A percentile compares a stretch with the other conserved stretches of the same genome.
Conservation (phyloP, 2,797 vertebrate genomes). For the Acrossocheilus fasciatus region DNA sequence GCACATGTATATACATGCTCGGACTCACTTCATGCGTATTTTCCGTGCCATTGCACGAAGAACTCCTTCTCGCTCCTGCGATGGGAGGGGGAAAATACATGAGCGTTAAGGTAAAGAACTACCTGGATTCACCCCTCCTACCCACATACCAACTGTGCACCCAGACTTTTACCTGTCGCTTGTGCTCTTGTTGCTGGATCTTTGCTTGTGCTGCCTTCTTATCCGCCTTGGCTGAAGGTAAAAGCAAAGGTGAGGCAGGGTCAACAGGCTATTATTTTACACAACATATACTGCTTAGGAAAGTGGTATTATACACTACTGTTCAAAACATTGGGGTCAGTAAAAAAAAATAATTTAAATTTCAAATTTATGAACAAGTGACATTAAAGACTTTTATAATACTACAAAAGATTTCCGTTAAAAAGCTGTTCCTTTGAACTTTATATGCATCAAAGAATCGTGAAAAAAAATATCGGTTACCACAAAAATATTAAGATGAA, state of each 20-base stretch:
- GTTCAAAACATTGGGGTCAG: not conserved
- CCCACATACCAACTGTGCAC: slow-evolving; percentile 15
- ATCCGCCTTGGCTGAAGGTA: slow-evolving; percentile 89
- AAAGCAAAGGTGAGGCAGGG: not conserved
- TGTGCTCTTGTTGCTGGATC: slow-evolving; percentile 91
- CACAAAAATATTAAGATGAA: not conserved
- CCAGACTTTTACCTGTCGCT: slow-evolving; percentile 83
- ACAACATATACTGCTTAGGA: not conserved
- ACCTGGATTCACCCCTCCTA: slow-evolving; percentile 1
- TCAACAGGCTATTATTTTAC: not conserved
- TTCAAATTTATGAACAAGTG: not conserved
- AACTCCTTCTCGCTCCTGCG: slow-evolving; percentile 91
- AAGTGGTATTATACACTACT: not conserved
- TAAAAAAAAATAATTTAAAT: not conserved
- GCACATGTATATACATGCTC: slow-evolving; percentile 42
- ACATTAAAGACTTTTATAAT: not conserved
- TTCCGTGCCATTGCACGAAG: slow-evolving; percentile 95
- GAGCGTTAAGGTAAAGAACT: not conserved
- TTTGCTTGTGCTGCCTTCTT: slow-evolving; percentile 94
- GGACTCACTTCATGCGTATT: slow-evolving; percentile 94
- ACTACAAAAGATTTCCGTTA: not conserved
- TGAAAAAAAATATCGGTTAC: not conserved
- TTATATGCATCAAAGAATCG: not conserved
- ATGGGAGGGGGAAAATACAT: slow-evolving; percentile 47
- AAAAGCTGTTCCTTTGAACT: not conserved